Conservation (phyloP, 2,888 invertebrate genomes). For the Cantharis nigra region DNA sequence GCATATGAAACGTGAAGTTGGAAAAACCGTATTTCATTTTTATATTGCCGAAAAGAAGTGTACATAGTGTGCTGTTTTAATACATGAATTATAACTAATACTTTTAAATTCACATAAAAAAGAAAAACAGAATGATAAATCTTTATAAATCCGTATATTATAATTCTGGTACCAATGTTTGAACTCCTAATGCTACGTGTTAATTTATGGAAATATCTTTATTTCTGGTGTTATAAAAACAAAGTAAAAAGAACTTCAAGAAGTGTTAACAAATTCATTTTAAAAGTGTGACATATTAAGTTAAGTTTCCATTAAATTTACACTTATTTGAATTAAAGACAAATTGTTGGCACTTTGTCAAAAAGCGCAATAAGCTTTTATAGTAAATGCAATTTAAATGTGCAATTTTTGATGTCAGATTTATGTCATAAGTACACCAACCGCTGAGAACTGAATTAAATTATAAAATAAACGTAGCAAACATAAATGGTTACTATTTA, state of each 20-base stretch:
- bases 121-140: not conserved
- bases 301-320: not conserved
- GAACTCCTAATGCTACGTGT: not conserved
- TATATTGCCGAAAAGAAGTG: constrained; percentile 22
- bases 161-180: not conserved
- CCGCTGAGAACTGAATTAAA: not conserved
- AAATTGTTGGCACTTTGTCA: not conserved
- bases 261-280: not conserved
- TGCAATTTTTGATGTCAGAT: not conserved
- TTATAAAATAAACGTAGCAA: not conserved
- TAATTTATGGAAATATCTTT: not conserved
- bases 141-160: not conserved
- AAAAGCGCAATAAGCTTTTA: not conserved
- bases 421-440: not conserved
- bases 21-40: constrained; percentile 27
- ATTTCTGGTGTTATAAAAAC: not conserved
- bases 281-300: not conserved
- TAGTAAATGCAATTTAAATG: not conserved
- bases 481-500: not conserved
- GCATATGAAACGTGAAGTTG: constrained; percentile 28
- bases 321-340: not conserved
- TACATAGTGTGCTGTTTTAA: constrained; percentile 18
- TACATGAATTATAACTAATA: constrained; percentile 22
- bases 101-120: not conserved
- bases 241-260: not conserved